Evolutionary conservation across 2,797 vertebrate species (phyloP), one percentile per base, ranked within the genome.

Genomic region (Molossus molossus): DNA sequence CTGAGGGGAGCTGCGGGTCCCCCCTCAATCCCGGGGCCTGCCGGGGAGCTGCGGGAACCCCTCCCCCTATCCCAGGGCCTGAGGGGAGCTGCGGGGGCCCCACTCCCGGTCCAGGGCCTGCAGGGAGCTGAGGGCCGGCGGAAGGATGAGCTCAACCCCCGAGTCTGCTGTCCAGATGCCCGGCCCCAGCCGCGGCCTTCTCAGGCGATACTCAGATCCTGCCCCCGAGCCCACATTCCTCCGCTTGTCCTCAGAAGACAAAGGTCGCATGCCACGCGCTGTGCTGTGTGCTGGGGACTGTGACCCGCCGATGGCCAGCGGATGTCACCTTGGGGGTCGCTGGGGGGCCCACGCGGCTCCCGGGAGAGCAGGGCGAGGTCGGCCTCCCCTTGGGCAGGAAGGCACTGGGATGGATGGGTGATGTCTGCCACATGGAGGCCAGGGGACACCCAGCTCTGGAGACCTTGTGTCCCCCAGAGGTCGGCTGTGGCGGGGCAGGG

Each of bases 161-260:
- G 8, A 58, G 97, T 98, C 98, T 99, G 98, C 94, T 91, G 76
- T 95, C 98, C 98, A 99, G 98, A 98, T 98, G 98, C 97, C 97
- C 64, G 57, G 37, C 86, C 94, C 92, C 95, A 90, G 75, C 97
- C 93, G 93, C 87, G 73, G 89, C 97, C 96, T 96, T 98, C 97
- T 91, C 97, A 97, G 97, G 97, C 97, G 37, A 89, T 70, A 73
- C 96, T 98, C 98, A 98, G 98, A 98, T 97, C 97, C 97, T 72
- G 77, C 76, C 93, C 77, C 48, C 23, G 94, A 88, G 90, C 86
- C 0, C 96, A 94, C 94, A 0, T 85, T 97, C 94, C 92, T 53
- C 85, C 57, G 86, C 87, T 77, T 73, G 85, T 97, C 97, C 96
- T 95, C 3, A 27, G 92, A 95, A 96, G 94, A 97, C 95, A 62